These are phyloP conservation scores for Petrocephalus microphthalmus DNA, from an alignment of 2,113 vertebrate species.

Conservation along the genomic window DNA sequence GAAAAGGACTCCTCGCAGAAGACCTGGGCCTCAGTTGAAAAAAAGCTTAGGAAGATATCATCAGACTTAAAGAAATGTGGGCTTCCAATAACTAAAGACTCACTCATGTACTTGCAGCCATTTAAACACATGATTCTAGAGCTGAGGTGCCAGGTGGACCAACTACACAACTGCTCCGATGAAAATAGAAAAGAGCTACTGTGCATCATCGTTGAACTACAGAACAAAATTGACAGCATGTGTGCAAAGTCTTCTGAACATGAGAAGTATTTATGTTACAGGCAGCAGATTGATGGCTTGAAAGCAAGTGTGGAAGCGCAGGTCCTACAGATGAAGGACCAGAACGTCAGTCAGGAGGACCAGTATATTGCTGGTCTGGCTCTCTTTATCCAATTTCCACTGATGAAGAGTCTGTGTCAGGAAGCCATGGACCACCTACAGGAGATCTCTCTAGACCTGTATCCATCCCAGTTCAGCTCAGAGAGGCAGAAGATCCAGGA, in stretches of 20 bases:
- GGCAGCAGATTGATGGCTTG: constrained; percentile 60
- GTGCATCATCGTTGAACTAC: constrained; percentile 49
- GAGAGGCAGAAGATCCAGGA: constrained; percentile 61
- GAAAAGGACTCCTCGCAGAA: constrained; percentile 53
- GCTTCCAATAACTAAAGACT: constrained; percentile 55
- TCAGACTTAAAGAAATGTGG: constrained; percentile 38
- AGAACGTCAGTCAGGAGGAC: constrained; percentile 37
- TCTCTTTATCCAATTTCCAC: constrained; percentile 59
- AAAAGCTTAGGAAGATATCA: constrained; percentile 54
- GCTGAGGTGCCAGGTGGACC: constrained; percentile 50
- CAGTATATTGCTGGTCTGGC: constrained; percentile 54
- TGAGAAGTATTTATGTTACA: constrained; percentile 54
- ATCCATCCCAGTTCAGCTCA: constrained; percentile 55
- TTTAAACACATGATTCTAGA: constrained; percentile 51
- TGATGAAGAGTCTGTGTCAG: constrained; percentile 53
- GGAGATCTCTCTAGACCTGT: constrained; percentile 55
- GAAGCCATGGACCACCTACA: constrained; percentile 58
- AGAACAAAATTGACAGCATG: constrained; percentile 53
- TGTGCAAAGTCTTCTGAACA: constrained; percentile 50
- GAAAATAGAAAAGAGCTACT: constrained; percentile 51
- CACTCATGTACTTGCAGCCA: constrained; percentile 42
- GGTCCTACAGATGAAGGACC: constrained; percentile 47
- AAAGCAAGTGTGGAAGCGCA: constrained; percentile 56
- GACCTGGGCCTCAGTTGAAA: constrained; percentile 52
- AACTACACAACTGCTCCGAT: constrained; percentile 41